Conservation (phyloP, 2,888 invertebrate genomes). For the Ceratothoa steindachneri region DNA sequence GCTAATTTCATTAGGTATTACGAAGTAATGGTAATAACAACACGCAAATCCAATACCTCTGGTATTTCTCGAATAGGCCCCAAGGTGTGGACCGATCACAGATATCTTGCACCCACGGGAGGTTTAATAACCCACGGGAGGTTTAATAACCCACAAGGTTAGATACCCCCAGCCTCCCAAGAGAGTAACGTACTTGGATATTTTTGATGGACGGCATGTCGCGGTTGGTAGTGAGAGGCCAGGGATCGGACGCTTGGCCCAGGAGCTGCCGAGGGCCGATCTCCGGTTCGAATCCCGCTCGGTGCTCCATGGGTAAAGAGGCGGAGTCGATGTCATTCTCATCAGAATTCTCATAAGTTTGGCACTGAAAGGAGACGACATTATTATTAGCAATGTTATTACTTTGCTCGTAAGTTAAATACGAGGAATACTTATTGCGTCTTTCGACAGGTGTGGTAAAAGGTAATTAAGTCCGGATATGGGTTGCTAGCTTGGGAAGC, state of each 20-base stretch:
- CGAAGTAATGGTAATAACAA: too few relatives aligned
- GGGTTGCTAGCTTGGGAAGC: too few relatives aligned
- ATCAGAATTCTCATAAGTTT: slow-evolving; percentile 23
- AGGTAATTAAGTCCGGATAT: too few relatives aligned
- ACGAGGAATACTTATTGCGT: not conserved
- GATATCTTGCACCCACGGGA: too few relatives aligned
- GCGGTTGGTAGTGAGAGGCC: slow-evolving; percentile 75
- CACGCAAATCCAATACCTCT: too few relatives aligned
- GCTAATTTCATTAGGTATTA: too few relatives aligned
- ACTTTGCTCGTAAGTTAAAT: not conserved
- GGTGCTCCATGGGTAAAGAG: slow-evolving; percentile 47
- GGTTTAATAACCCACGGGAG: too few relatives aligned
- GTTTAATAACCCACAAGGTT: too few relatives aligned
- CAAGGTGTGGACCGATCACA: too few relatives aligned
- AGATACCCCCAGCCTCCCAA: too few relatives aligned
- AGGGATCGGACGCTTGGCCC: slow-evolving; percentile 66
- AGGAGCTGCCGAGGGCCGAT: not conserved
- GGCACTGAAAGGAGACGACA: slow-evolving; percentile 25
- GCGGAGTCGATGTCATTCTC: slow-evolving; percentile 45
- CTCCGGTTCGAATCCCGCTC: slow-evolving; percentile 18
- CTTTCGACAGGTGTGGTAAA: too few relatives aligned
- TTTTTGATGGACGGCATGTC: slow-evolving; percentile 92
- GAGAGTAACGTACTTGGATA: slow-evolving; percentile 50
- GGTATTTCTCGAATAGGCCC: too few relatives aligned
- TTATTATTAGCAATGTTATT: not conserved